Percentiles rank a stretch among this genome's conserved stretches.
Evolutionary conservation across 2,797 vertebrate genomes (phyloP).

Genomic region (Zalophus californianus): DNA sequence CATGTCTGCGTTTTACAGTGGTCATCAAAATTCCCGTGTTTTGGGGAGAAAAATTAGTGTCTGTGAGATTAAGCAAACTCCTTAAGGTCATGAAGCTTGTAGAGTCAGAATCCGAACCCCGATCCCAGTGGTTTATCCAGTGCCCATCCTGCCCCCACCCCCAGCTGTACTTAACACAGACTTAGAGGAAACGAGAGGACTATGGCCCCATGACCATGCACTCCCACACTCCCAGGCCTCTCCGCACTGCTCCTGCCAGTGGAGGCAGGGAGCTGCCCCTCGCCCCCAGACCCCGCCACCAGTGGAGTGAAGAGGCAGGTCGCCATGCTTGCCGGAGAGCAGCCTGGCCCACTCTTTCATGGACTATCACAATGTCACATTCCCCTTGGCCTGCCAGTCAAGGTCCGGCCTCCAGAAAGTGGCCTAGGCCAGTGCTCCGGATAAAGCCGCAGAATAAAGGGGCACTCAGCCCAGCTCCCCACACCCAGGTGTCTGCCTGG

Average conservation of each 20-base stretch:
- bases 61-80: not conserved
- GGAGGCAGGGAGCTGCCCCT: not conserved
- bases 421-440: not conserved
- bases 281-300: not conserved
- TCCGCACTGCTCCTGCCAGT: not conserved
- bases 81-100: not conserved
- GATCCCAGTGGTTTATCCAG: not conserved
- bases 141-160: too few species aligned
- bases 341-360: not conserved
- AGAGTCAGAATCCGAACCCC: conserved; percentile 7
- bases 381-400: not conserved
- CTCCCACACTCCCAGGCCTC: too few species aligned
- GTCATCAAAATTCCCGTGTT: not conserved
- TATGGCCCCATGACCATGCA: not conserved
- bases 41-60: not conserved
- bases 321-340: too few species aligned
- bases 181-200: not conserved
- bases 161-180: not conserved
- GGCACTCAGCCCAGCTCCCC: not conserved
- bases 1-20: not conserved
- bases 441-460: not conserved
- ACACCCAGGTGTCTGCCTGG: not conserved
- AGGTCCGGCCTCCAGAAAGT: not conserved
- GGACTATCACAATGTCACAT: not conserved
- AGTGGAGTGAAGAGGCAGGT: not conserved